phyloP scores from a whole-genome alignment of 35 echinoderm and acorn worm species.

The Lytechinus variegatus region DNA sequence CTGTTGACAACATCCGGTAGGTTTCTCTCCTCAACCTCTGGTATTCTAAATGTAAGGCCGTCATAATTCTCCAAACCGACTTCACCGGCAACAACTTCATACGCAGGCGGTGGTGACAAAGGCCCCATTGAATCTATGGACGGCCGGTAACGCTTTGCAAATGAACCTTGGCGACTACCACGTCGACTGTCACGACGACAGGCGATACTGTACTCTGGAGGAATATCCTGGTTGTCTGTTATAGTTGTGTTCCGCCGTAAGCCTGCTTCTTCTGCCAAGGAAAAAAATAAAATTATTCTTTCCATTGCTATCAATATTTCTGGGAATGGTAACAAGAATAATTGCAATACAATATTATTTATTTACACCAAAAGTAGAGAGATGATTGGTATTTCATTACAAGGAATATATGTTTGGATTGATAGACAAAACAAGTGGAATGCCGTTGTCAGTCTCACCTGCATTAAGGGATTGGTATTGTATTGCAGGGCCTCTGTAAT shows the following conservation, averaged over 20 bases:
- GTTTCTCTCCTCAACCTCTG: conserved; percentile 30
- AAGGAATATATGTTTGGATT: too few relatives aligned
- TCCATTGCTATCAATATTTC: too few relatives aligned
- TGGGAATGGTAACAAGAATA: background rate
- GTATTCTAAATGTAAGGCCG: background rate
- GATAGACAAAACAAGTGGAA: too few relatives aligned
- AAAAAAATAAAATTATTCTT: background rate
- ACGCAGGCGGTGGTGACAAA: background rate
- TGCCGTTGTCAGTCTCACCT: too few relatives aligned
- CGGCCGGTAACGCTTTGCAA: background rate
- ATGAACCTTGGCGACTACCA: conserved; percentile 7
- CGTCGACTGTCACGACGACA: conserved; percentile 24
- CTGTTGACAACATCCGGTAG: conserved; percentile 31
- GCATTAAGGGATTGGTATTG: too few relatives aligned
- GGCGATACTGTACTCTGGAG: conserved; percentile 27
- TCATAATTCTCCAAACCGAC: background rate
- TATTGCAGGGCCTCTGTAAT: too few relatives aligned
- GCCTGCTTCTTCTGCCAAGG: conserved; percentile 31
- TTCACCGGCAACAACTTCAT: conserved; percentile 4
- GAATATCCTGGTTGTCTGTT: conserved; percentile 19
- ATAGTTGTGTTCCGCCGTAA: conserved; percentile 48
- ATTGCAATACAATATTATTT: background rate
- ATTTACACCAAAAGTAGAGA: background rate
- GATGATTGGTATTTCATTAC: too few relatives aligned
- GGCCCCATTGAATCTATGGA: background rate